Percentiles rank a stretch among this genome's conserved stretches.
Evolutionary conservation across 2,113 vertebrate genomes (phyloP).

Genomic region (Henicopernis longicauda): DNA sequence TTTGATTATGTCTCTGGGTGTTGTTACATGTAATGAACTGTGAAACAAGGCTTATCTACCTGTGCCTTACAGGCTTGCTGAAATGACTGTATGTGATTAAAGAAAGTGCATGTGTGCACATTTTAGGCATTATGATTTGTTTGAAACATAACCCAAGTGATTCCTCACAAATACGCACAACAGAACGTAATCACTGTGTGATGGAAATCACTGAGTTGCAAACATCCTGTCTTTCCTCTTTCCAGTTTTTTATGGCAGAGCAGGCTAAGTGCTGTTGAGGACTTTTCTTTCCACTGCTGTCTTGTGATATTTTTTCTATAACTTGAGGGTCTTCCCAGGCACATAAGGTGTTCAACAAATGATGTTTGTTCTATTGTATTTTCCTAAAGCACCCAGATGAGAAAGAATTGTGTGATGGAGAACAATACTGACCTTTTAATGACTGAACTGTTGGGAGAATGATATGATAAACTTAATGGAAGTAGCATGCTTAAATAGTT

Average conservation of each 20-base stretch:
- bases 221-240: background rate
- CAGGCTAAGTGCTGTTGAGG: background rate
- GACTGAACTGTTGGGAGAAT: background rate
- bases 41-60: background rate
- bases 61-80: background rate
- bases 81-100: background rate
- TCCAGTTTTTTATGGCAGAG: background rate
- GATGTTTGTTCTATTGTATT: fast-evolving
- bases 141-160: background rate
- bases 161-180: background rate
- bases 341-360: background rate
- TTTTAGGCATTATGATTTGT: background rate
- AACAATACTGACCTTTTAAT: background rate
- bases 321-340: background rate
- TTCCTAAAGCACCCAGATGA: background rate
- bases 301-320: background rate
- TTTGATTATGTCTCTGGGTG: background rate
- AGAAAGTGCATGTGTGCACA: background rate
- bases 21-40: background rate
- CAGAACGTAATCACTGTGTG: background rate
- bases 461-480: background rate
- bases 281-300: background rate
- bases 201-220: background rate
- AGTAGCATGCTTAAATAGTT: background rate
- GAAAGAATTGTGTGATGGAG: background rate